Conservation (phyloP, 2,113 vertebrate species). For the Halichoeres trimaculatus region DNA sequence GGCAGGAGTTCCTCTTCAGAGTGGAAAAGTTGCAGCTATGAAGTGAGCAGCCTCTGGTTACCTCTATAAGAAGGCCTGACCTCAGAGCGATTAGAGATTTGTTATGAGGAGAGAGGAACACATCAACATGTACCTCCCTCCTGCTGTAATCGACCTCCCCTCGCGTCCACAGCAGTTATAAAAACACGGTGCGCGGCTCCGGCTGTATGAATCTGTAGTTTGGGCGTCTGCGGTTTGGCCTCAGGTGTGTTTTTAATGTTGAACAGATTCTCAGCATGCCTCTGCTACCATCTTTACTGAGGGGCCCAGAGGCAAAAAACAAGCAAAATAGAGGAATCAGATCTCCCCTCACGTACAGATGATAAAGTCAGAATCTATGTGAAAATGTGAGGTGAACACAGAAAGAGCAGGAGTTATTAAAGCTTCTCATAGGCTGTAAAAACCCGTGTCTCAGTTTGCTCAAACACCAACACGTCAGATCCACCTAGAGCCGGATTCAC, state of each 20-base stretch:
- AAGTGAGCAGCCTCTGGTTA: neutral
- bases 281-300: conserved; percentile 1
- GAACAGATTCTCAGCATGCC: conserved; percentile 2
- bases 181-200: conserved; percentile 8
- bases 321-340: conserved; percentile 20
- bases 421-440: neutral
- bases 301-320: conserved; percentile 24
- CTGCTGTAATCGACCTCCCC: conserved; percentile 4
- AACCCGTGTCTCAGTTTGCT: neutral
- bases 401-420: neutral
- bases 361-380: neutral
- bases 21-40: conserved; percentile 1
- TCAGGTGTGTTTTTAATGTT: conserved; percentile 18
- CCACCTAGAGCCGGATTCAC: no score
- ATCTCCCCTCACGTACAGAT: conserved; percentile 10
- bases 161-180: neutral
- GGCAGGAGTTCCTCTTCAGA: conserved; percentile 1
- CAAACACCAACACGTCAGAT: no score
- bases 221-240: conserved; percentile 5
- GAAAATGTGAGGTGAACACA: neutral
- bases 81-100: neutral
- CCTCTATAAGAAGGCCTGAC: neutral
- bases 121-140: neutral
- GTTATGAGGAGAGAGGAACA: neutral
- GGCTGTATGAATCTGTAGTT: neutral